A percentile compares a stretch with the other conserved stretches of the same genome.
Evolutionary conservation across 2,113 vertebrate species (phyloP).

Genomic region (Channa maculata): DNA sequence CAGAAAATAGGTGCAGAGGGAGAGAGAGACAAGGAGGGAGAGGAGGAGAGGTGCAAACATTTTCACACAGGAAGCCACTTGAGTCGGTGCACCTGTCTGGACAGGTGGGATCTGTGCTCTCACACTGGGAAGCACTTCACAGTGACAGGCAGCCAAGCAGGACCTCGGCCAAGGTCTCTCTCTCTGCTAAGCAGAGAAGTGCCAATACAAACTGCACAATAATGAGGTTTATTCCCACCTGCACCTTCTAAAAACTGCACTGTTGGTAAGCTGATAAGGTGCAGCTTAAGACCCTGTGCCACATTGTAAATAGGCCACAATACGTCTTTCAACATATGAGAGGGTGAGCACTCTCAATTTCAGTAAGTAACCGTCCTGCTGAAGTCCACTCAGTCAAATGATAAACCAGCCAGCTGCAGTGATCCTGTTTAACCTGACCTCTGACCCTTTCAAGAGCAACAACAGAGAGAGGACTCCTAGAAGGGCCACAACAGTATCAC

Average conservation of each 20-base stretch:
- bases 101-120: conserved; percentile 76
- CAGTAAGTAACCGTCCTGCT: conserved; percentile 18
- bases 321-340: conserved; percentile 35
- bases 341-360: conserved; percentile 11
- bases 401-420: conserved; percentile 20
- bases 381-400: conserved; percentile 23
- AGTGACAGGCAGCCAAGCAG: conserved; percentile 72
- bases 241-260: conserved; percentile 65
- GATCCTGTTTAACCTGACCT: conserved; percentile 32
- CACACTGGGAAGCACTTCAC: conserved; percentile 77
- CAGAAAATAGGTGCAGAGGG: conserved; percentile 30
- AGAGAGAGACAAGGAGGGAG: conserved; percentile 21
- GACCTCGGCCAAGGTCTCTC: conserved; percentile 66
- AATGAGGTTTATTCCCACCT: conserved; percentile 74
- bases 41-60: conserved; percentile 42
- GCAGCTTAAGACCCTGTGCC: conserved; percentile 5
- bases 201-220: conserved; percentile 72
- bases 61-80: conserved; percentile 72
- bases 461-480: conserved; percentile 14
- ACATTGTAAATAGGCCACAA: neutral
- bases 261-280: conserved; percentile 45
- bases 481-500: conserved; percentile 11
- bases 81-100: conserved; percentile 72
- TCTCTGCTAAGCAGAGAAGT: conserved; percentile 54
- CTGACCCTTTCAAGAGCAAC: conserved; percentile 5